Evolutionary conservation across 2,113 vertebrate genomes (phyloP), one percentile per base, ranked within the genome.

Genomic region (Ardeotis arabs): DNA sequence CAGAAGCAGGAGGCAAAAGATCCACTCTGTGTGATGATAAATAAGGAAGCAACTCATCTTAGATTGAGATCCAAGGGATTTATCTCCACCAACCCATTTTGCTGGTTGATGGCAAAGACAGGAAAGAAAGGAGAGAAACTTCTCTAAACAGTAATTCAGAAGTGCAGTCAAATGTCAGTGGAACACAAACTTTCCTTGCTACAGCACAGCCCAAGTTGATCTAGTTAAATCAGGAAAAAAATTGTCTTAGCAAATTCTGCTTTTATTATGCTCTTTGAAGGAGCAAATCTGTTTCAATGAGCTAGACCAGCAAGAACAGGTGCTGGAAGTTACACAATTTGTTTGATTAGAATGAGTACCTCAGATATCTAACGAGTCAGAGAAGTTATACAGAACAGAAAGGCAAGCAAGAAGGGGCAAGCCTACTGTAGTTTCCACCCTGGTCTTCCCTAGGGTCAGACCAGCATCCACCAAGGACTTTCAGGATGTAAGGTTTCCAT

Each of bases 141-240:
- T 55, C 53, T 68, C 27, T 10, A 14, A 74, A 56, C 6, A 39
- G 13, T 21, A 33, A 62, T 29, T 67, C 41, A 74, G 47, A 8
- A 73, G 11, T 0, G 1, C 1, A 0, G 31, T 9, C 53, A 41
- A 21, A 31, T 69, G 39, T 63, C 44, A 50, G 52, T 10, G 17
- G 44, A 55, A 55, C 12, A 60, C 53, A 19, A 63, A 13, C 9
- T 44, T 67, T 10, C 45, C 60, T n/a, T 49, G 13, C 59, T 60
- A 62, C 8, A 44, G 7, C 11, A 39, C 31, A 62, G 39, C 15
- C 49, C 25, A 33, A 53, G 25, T 7, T 56, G 45, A 74, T 49
- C 12, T 35, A 19, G 28, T 37, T 58, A 58, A 58, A 82, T 23
- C 4, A 14, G 31, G 16, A 55, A 21, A 33, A n/a, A 56, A 10